These are phyloP conservation scores for Aurelia sp. DNA, from an alignment of 30 jellyfish, hydroid and myxozoan species.

Conservation along the genomic window DNA sequence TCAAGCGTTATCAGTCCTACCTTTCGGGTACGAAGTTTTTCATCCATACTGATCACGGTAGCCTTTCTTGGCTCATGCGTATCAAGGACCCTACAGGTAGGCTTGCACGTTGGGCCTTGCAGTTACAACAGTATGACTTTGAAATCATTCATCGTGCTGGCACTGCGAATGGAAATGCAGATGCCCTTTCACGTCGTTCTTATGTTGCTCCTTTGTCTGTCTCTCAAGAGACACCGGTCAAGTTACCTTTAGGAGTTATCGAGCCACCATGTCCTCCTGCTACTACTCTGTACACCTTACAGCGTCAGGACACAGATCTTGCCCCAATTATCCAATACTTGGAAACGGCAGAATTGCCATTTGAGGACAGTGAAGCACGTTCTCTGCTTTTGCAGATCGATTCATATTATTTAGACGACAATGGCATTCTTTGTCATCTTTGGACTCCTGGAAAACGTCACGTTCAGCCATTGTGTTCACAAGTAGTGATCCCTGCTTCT, in stretches of 20 bases:
- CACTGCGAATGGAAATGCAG: constrained; percentile 3
- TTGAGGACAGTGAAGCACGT: not conserved
- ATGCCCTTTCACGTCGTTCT: constrained; percentile 16
- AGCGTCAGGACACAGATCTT: not conserved
- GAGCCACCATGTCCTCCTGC: not conserved
- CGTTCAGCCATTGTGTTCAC: constrained; percentile 7
- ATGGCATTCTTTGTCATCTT: constrained; percentile 9
- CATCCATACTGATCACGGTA: constrained; percentile 21
- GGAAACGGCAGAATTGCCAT: not conserved
- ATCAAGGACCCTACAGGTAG: constrained; percentile 55
- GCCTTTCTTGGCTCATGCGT: constrained; percentile 44
- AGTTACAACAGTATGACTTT: constrained; percentile 50
- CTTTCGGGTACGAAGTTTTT: constrained; percentile 11
- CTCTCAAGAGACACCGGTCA: not conserved
- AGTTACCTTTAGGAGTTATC: not conserved
- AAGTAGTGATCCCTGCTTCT: constrained; percentile 45
- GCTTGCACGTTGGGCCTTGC: constrained; percentile 64
- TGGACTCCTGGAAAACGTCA: constrained; percentile 52
- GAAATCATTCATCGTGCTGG: constrained; percentile 67
- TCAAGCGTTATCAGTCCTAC: constrained; percentile 43
- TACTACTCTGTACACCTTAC: not conserved
- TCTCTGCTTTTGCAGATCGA: no score
- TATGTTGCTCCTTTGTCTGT: not conserved
- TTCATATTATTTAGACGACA: no score
- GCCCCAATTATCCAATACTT: not conserved